Conservation (phyloP, 2,888 invertebrate species). For the Lepidocyrtinus sp. region DNA sequence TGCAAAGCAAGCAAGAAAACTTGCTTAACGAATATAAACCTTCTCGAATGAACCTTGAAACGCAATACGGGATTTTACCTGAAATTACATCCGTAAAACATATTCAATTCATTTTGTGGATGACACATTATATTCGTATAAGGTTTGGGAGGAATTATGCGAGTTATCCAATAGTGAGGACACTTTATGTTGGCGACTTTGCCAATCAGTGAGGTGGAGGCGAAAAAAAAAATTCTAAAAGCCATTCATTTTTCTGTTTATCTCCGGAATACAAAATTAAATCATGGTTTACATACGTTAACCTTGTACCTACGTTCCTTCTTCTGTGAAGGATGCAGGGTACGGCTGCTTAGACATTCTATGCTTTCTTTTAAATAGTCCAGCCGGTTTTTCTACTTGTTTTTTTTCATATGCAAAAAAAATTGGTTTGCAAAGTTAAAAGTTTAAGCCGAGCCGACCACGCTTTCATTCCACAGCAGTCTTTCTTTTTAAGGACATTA, state of each 20-base stretch:
- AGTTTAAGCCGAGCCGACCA: background rate
- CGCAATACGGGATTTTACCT: background rate
- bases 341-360: background rate
- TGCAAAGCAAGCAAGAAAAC: conserved; percentile 20
- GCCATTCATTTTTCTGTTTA: conserved; percentile 32
- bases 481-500: conserved; percentile 34
- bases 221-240: conserved; percentile 19
- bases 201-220: background rate
- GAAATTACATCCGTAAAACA: background rate
- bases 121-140: too few relatives aligned
- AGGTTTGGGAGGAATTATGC: too few relatives aligned
- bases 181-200: background rate
- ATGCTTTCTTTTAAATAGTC: conserved; percentile 34
- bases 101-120: background rate
- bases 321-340: background rate
- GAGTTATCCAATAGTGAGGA: background rate
- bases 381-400: conserved; percentile 54
- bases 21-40: conserved; percentile 23
- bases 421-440: too few relatives aligned
- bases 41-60: conserved; percentile 33
- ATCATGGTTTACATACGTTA: background rate
- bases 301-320: background rate
- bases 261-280: conserved; percentile 60
- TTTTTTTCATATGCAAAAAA: background rate
- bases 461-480: background rate